These are phyloP conservation scores for Diceros bicornis DNA, from an alignment of 2,797 vertebrate species.

Conservation along the genomic window DNA sequence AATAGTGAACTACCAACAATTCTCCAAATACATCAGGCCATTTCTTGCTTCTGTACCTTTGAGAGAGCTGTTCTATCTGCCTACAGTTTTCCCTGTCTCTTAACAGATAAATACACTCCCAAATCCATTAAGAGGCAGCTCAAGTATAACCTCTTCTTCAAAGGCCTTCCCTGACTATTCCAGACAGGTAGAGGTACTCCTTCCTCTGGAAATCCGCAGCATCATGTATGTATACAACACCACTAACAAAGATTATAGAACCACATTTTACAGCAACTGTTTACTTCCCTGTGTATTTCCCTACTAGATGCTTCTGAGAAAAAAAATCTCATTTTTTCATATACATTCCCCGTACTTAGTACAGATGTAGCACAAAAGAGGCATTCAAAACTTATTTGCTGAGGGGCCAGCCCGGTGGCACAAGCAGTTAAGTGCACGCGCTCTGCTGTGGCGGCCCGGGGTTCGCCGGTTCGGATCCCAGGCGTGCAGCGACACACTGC, in stretches of 20 bases:
- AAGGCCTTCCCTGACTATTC: neutral
- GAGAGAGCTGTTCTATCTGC: neutral
- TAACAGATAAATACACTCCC: neutral
- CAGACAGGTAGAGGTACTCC: neutral
- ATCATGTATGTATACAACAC: neutral
- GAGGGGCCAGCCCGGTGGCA: no score
- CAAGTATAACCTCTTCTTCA: neutral
- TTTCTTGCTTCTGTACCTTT: slow-evolving; percentile 19
- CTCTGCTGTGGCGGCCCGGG: no score
- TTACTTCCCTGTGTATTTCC: neutral
- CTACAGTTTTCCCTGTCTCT: neutral
- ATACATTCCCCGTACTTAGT: slow-evolving; percentile 1
- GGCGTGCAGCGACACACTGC: no score
- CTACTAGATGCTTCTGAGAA: neutral
- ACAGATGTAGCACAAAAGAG: neutral
- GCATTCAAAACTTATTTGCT: neutral
- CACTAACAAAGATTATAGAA: neutral
- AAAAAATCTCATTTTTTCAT: neutral
- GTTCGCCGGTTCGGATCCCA: no score
- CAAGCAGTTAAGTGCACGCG: no score
- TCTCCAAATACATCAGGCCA: neutral
- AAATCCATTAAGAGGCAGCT: slow-evolving; percentile 6
- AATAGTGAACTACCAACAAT: neutral
- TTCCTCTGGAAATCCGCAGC: neutral
- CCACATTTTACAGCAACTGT: neutral